Conservation (phyloP, 2,888 invertebrate genomes). For the Acronicta psi region DNA sequence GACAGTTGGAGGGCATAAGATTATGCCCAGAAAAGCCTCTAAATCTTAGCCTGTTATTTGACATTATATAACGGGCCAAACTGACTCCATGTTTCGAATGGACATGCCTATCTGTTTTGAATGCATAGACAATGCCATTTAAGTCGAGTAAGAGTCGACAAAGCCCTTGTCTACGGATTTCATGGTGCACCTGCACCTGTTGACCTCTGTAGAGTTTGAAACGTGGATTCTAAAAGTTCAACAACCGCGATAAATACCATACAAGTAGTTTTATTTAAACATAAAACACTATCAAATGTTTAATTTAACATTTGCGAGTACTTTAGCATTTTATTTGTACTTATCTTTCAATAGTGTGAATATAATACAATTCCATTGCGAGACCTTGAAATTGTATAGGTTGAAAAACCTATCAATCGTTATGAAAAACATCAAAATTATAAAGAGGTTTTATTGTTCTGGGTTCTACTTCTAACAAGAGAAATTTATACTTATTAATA, state of each 20-base stretch:
- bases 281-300: constrained; percentile 41
- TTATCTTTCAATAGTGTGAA: constrained; percentile 43
- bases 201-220: background rate
- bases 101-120: no score
- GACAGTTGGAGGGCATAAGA: no score
- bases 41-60: no score
- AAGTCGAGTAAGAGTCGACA: background rate
- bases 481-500: constrained; percentile 11
- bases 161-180: background rate
- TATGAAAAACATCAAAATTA: constrained; percentile 25
- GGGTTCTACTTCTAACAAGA: constrained; percentile 37
- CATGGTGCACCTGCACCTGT: background rate
- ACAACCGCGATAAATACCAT: constrained; percentile 32
- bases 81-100: no score
- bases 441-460: constrained; percentile 22
- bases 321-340: constrained; percentile 50
- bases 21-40: no score
- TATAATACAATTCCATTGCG: constrained; percentile 30
- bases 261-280: constrained; percentile 21
- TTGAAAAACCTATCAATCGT: constrained; percentile 16
- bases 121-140: background rate
- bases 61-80: no score
- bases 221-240: background rate
- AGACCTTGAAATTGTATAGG: constrained; percentile 34
- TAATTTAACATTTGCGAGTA: constrained; percentile 39